Percentiles rank a stretch among this genome's conserved stretches.
Evolutionary conservation across 23 tunicate species (phyloP).

Genomic region (Ciona savignyi): DNA sequence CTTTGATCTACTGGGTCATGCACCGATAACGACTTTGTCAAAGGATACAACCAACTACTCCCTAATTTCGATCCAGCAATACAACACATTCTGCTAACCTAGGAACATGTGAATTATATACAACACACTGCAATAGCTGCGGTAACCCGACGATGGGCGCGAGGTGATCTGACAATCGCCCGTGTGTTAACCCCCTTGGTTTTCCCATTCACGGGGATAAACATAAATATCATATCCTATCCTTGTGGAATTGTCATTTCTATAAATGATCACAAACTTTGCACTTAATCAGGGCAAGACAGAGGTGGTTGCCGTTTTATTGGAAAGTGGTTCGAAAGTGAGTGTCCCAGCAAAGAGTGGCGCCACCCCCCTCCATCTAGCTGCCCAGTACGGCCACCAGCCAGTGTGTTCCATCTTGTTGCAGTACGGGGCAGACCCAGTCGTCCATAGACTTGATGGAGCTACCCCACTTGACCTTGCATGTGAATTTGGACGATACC

Average conservation of each 20-base stretch:
- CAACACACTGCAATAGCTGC: no score
- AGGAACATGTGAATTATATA: neutral
- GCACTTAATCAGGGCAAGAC: slow-evolving; percentile 19
- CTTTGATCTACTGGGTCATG: no score
- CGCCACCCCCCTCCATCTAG: slow-evolving; percentile 36
- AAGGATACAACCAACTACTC: no score
- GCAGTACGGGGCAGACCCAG: slow-evolving; percentile 39
- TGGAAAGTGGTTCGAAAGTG: slow-evolving; percentile 30
- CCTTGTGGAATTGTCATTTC: neutral
- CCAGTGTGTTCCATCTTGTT: slow-evolving; percentile 30
- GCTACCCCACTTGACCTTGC: slow-evolving; percentile 23
- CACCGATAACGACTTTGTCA: no score
- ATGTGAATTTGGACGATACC: slow-evolving; percentile 40
- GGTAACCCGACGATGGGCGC: no score
- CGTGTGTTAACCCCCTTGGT: no score
- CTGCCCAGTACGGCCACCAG: slow-evolving; percentile 41
- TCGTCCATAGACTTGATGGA: slow-evolving; percentile 13
- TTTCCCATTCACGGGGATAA: no score
- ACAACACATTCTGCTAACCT: no score
- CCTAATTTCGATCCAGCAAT: no score
- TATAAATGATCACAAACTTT: neutral
- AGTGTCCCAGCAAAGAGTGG: slow-evolving; percentile 20
- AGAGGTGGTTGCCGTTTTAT: slow-evolving; percentile 32
- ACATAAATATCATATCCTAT: no score
- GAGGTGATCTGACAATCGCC: no score